Conservation (phyloP, 2,113 vertebrate species). For the Melierax canorus region DNA sequence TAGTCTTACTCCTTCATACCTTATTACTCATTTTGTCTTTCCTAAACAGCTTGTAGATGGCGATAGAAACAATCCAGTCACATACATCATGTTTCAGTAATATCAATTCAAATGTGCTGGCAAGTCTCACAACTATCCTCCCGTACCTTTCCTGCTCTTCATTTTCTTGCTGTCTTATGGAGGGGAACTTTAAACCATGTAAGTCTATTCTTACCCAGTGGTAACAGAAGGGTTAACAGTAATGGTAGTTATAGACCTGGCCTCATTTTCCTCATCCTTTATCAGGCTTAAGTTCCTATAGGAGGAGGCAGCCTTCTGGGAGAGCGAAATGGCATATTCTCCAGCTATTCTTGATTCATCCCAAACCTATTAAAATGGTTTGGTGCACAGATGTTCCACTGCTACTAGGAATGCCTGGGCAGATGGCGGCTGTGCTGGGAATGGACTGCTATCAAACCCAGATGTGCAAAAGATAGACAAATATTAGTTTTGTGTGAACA, state of each 20-base stretch:
- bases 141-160: not conserved
- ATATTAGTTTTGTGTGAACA: not conserved
- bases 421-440: not conserved
- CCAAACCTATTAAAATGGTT: not conserved
- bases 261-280: not conserved
- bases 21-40: not conserved
- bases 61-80: not conserved
- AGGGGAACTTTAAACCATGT: not conserved
- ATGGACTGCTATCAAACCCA: not conserved
- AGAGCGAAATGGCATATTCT: not conserved
- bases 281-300: not conserved
- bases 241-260: not conserved
- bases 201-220: not conserved
- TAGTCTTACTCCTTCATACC: not conserved
- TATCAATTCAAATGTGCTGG: not conserved
- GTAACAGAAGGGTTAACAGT: not conserved
- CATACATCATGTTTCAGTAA: rapidly evolving
- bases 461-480: not conserved
- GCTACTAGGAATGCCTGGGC: rapidly evolving
- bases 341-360: not conserved
- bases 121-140: not conserved
- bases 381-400: not conserved
- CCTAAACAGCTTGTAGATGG: not conserved
- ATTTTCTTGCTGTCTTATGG: not conserved
- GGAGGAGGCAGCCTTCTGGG: not conserved